Evolutionary conservation across 2,888 invertebrate genomes (phyloP).

Genomic region (Masnerella sp.): DNA sequence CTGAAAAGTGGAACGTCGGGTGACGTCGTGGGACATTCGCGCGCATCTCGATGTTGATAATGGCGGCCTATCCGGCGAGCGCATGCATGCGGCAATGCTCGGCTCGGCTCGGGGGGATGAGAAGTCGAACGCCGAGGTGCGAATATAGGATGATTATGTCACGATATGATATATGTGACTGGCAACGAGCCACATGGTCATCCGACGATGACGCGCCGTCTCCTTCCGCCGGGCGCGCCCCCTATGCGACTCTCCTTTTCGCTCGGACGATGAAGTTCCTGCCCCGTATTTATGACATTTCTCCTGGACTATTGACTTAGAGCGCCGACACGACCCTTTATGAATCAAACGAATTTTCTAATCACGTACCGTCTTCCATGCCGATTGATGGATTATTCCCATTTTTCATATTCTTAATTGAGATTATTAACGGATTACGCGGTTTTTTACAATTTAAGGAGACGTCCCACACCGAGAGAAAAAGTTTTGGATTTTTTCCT

Average conservation of each 20-base stretch:
- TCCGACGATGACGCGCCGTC: slow-evolving; percentile 15
- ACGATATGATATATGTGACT: slow-evolving; percentile 70
- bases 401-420: background rate
- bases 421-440: background rate
- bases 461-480: no score
- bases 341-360: slow-evolving; percentile 28
- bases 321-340: background rate
- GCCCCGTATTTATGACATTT: slow-evolving; percentile 19
- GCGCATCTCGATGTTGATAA: slow-evolving; percentile 61
- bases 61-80: slow-evolving; percentile 52
- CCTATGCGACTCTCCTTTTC: background rate
- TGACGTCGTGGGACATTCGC: slow-evolving; percentile 63
- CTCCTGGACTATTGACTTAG: slow-evolving; percentile 11
- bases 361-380: slow-evolving; percentile 6
- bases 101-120: slow-evolving; percentile 53
- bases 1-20: slow-evolving; percentile 64
- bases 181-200: slow-evolving; percentile 71
- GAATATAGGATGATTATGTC: slow-evolving; percentile 73
- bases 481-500: no score
- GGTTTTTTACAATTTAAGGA: no score
- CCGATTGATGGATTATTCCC: slow-evolving; percentile 1
- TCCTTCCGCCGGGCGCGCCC: slow-evolving; percentile 12
- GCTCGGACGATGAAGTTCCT: slow-evolving; percentile 8
- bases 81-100: slow-evolving; percentile 66
- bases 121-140: slow-evolving; percentile 67